These are phyloP conservation scores for Microctenopoma stevenorrisi DNA, from an alignment of 2,797 vertebrate species.

Conservation along the genomic window DNA sequence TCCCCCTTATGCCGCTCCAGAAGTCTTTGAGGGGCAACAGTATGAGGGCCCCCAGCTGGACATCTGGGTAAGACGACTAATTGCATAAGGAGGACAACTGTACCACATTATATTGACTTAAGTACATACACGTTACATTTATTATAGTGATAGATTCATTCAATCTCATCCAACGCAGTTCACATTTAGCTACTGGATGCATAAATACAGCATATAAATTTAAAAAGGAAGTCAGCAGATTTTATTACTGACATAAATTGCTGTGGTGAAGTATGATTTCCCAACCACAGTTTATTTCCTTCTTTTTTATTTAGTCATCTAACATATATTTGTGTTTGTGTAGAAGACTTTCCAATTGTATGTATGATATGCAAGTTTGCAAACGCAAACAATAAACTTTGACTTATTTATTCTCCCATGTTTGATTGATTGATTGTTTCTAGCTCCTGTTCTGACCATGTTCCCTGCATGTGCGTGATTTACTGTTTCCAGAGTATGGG, in stretches of 20 bases:
- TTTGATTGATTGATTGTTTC: slow-evolving; percentile 28
- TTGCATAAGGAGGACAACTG: not conserved
- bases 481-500: slow-evolving; percentile 92
- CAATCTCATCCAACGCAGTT: not conserved
- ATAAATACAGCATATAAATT: slow-evolving; percentile 2
- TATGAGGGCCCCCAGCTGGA: slow-evolving; percentile 99
- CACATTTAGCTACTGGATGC: not conserved
- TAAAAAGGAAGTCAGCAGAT: slow-evolving; percentile 16
- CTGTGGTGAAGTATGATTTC: slow-evolving; percentile 12
- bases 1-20: slow-evolving; percentile 96
- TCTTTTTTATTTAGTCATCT: slow-evolving; percentile 13
- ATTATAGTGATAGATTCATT: not conserved
- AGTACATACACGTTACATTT: no score
- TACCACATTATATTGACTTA: not conserved
- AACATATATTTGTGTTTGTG: not conserved
- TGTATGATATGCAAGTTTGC: not conserved
- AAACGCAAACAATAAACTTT: not conserved
- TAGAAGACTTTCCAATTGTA: not conserved
- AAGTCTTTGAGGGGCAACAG: slow-evolving; percentile 98
- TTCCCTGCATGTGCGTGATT: slow-evolving; percentile 35
- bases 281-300: slow-evolving; percentile 5
- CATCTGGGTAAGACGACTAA: slow-evolving; percentile 90
- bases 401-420: slow-evolving; percentile 7
- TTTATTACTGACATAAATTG: slow-evolving; percentile 17
- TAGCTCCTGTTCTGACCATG: slow-evolving; percentile 30